A percentile compares a stretch with the other conserved stretches of the same genome.
These are phyloP conservation scores for Enhydra lutris DNA, from an alignment of 2,113 vertebrate species.

Conservation along the genomic window DNA sequence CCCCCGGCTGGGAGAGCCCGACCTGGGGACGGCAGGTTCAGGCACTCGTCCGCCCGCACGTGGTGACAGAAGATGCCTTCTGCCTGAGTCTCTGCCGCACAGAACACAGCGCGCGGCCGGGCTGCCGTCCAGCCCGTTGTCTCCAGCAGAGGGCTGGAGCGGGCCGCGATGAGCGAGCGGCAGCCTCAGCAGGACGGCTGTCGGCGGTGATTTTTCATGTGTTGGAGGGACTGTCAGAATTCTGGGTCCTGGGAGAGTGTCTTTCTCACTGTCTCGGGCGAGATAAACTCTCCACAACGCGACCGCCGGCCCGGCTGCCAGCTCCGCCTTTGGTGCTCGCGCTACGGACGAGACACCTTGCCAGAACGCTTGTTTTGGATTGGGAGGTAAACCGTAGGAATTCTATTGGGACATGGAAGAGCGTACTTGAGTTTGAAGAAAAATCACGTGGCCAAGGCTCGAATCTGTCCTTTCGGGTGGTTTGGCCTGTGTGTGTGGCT, in stretches of 20 bases:
- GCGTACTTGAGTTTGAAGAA: neutral
- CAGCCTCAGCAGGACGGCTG: conserved; percentile 62
- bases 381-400: conserved; percentile 60
- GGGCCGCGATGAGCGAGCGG: neutral
- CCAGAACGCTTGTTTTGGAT: conserved; percentile 46
- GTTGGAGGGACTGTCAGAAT: conserved; percentile 76
- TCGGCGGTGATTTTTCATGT: conserved; percentile 73
- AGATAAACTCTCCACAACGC: conserved; percentile 77
- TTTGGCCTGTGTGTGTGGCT: rapidly evolving
- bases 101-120: rapidly evolving
- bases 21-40: rapidly evolving
- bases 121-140: rapidly evolving
- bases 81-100: neutral
- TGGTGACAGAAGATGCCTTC: neutral
- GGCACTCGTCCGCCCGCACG: neutral
- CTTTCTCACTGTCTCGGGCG: conserved; percentile 77
- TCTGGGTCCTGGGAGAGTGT: conserved; percentile 76
- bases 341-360: conserved; percentile 57
- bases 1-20: neutral
- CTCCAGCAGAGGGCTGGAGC: neutral
- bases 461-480: neutral
- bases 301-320: conserved; percentile 72
- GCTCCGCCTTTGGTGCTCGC: conserved; percentile 62
- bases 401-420: conserved; percentile 4
- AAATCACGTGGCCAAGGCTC: neutral